Percentiles rank a stretch among this genome's conserved stretches.
These are phyloP conservation scores for Liparis tanakae DNA, from an alignment of 2,797 vertebrate species.

Conservation along the genomic window DNA sequence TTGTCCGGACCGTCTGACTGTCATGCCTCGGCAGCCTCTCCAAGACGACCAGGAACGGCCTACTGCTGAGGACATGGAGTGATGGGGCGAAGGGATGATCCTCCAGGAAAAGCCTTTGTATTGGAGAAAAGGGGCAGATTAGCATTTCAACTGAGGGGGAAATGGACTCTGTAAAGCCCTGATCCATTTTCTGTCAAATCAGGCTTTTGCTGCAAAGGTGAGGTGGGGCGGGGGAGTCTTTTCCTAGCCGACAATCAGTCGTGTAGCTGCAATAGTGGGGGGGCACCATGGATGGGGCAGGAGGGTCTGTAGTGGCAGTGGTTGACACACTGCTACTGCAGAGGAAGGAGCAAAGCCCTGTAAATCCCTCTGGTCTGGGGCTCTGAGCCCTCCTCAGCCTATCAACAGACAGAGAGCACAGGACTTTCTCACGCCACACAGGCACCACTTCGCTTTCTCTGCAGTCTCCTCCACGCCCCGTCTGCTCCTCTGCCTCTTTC, in stretches of 20 bases:
- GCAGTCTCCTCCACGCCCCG: conserved; percentile 65
- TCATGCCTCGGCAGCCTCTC: conserved; percentile 66
- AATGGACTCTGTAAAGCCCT: conserved; percentile 55
- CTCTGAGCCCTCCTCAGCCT: conserved; percentile 75
- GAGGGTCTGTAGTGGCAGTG: conserved; percentile 56
- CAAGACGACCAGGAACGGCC: conserved; percentile 44
- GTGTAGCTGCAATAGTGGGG: conserved; percentile 57
- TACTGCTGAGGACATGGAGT: conserved; percentile 37
- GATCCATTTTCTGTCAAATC: conserved; percentile 56
- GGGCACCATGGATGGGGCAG: conserved; percentile 56
- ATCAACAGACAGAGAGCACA: conserved; percentile 69
- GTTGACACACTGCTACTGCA: conserved; percentile 67
- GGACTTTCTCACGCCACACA: conserved; percentile 79
- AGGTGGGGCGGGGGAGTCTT: conserved; percentile 5
- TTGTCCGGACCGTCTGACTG: conserved; percentile 53
- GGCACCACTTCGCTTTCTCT: conserved; percentile 71
- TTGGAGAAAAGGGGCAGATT: conserved; percentile 68
- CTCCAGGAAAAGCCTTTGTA: conserved; percentile 51
- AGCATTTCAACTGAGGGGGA: conserved; percentile 60
- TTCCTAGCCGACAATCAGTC: conserved; percentile 59
- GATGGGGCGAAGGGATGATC: conserved; percentile 43
- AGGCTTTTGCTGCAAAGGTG: conserved; percentile 48
- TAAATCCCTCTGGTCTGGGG: conserved; percentile 76
- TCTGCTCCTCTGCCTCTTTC: conserved; percentile 44
- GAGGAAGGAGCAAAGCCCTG: conserved; percentile 81